Conservation (phyloP, 2,113 vertebrate genomes). For the Nesoenas mayeri region DNA sequence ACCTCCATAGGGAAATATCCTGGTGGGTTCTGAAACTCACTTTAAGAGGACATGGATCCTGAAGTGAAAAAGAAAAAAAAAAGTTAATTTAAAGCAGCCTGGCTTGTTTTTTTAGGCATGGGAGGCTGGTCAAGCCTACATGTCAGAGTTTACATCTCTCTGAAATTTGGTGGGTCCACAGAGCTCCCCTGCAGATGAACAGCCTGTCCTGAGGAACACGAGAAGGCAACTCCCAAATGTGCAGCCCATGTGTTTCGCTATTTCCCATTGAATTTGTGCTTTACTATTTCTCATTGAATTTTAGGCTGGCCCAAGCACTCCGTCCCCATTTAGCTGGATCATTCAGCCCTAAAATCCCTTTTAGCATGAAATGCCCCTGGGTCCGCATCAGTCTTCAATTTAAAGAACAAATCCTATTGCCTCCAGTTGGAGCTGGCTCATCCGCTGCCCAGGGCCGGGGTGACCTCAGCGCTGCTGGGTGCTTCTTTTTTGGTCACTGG, state of each 20-base stretch:
- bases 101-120: neutral
- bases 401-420: neutral
- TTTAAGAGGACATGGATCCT: neutral
- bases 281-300: neutral
- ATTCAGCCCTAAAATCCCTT: conserved; percentile 4
- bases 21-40: neutral
- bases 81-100: neutral
- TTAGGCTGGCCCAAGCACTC: fast-evolving
- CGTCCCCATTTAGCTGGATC: neutral
- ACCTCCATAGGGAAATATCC: fast-evolving
- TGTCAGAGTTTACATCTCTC: neutral
- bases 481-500: neutral
- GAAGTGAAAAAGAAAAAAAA: neutral
- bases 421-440: neutral
- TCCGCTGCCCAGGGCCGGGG: too few relatives aligned
- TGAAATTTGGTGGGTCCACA: fast-evolving
- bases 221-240: neutral
- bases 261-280: too few relatives aligned
- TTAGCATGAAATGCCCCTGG: neutral
- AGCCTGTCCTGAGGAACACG: neutral
- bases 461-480: neutral
- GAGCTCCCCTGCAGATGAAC: fast-evolving
- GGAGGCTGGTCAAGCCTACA: neutral
- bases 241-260: neutral
- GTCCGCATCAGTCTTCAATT: neutral